Percentiles rank a stretch among this genome's conserved stretches.
phyloP scores from a whole-genome alignment of 2,888 invertebrate genomes.

The Eucriotettix oculatus region DNA sequence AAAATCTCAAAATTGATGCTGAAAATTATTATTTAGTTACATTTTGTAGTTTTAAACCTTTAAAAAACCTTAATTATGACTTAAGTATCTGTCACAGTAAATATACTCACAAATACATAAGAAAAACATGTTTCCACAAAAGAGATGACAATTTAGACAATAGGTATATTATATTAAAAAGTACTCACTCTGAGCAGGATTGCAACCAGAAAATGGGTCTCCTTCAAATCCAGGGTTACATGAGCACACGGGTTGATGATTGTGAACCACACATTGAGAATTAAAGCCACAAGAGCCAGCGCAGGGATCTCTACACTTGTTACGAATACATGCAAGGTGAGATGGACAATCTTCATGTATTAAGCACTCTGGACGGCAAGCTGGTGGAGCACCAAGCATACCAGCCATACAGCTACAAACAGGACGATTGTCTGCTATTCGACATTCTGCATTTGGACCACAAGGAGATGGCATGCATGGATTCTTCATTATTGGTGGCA shows the following conservation, averaged over 20 bases:
- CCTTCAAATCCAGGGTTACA: conserved; percentile 60
- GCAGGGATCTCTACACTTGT: conserved; percentile 61
- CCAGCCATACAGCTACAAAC: conserved; percentile 57
- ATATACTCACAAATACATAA: too few species aligned
- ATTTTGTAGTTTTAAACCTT: too few species aligned
- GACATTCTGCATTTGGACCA: conserved; percentile 38
- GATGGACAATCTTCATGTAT: conserved; percentile 65
- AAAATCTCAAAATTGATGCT: too few species aligned
- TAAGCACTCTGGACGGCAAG: conserved; percentile 60
- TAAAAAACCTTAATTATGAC: too few species aligned
- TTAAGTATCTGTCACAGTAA: not conserved
- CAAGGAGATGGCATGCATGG: conserved; percentile 63
- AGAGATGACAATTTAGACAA: too few species aligned
- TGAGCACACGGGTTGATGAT: conserved; percentile 58
- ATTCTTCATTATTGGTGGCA: conserved; percentile 17
- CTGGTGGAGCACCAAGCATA: conserved; percentile 62
- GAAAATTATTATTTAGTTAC: too few species aligned
- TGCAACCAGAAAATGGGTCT: conserved; percentile 63
- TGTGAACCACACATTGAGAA: conserved; percentile 53
- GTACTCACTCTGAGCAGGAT: conserved; percentile 23
- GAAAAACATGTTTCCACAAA: too few species aligned
- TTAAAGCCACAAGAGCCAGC: conserved; percentile 60
- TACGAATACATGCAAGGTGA: conserved; percentile 48
- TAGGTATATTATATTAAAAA: too few species aligned
- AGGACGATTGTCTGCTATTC: conserved; percentile 40